Evolutionary conservation across 2,888 invertebrate species (phyloP).

Genomic region (Parapristionchus giblindavisi): DNA sequence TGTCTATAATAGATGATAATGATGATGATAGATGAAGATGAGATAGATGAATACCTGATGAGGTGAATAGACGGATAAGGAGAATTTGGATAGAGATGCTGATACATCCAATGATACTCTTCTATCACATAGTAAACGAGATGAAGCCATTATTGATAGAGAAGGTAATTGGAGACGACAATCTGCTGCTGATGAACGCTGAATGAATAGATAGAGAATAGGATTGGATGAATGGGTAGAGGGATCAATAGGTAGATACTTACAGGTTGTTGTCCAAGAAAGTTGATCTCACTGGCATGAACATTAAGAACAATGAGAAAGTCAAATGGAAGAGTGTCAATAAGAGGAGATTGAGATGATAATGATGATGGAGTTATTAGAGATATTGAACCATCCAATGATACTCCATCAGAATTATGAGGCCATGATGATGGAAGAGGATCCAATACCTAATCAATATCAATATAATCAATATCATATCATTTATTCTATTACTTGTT

Average conservation of each 20-base stretch:
- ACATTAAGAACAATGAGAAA: slow-evolving; percentile 98
- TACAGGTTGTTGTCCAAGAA: slow-evolving; percentile 72
- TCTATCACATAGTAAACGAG: slow-evolving; percentile 45
- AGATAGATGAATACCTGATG: slow-evolving; percentile 71
- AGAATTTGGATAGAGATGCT: slow-evolving; percentile 94
- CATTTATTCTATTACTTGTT: no score
- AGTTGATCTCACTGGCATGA: slow-evolving; percentile 94
- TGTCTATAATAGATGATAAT: slow-evolving; percentile 17
- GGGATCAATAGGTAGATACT: slow-evolving; percentile 4
- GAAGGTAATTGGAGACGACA: slow-evolving; percentile 82
- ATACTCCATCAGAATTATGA: slow-evolving; percentile 8
- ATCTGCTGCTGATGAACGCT: slow-evolving; percentile 60
- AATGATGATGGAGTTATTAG: neutral
- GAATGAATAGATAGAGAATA: no score
- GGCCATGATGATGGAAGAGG: slow-evolving; percentile 46
- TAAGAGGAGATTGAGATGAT: neutral
- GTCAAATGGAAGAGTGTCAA: slow-evolving; percentile 85
- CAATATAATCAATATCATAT: no score
- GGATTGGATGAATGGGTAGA: no score
- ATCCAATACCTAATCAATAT: slow-evolving; percentile 54
- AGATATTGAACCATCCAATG: neutral
- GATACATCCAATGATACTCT: slow-evolving; percentile 81
- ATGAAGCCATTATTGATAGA: slow-evolving; percentile 93
- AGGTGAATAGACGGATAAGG: slow-evolving; percentile 96
- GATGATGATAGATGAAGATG: neutral